phyloP scores from a whole-genome alignment of 2,797 vertebrate species.

The Gallirallus australis region DNA sequence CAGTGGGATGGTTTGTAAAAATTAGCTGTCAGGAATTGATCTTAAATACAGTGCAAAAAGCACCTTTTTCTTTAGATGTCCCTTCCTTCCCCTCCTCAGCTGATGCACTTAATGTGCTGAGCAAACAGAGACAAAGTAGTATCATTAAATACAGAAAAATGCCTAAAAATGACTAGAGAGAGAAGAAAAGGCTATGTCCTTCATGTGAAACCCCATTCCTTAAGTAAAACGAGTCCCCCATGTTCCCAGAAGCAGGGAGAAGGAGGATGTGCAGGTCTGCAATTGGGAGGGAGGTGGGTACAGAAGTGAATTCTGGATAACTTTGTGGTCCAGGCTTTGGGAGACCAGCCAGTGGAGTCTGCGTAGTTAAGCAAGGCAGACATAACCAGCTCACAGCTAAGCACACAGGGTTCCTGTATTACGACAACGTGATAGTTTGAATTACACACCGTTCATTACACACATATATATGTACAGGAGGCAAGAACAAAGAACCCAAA shows the following conservation, averaged over 20 bases:
- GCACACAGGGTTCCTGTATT: rapidly evolving
- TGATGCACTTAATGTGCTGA: neutral
- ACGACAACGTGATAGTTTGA: rapidly evolving
- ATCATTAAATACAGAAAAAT: neutral
- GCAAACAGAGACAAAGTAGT: neutral
- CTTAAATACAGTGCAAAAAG: neutral
- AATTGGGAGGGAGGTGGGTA: neutral
- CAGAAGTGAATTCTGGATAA: neutral
- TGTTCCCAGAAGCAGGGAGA: neutral
- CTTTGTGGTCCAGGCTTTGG: neutral
- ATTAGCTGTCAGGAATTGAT: neutral
- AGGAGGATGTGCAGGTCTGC: neutral
- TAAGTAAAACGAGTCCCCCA: neutral
- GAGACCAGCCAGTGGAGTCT: neutral
- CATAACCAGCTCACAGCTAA: neutral
- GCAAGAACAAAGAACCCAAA: neutral
- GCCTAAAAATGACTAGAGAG: neutral
- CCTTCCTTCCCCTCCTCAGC: neutral
- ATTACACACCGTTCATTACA: rapidly evolving
- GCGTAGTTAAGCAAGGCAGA: neutral
- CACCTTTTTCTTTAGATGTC: neutral
- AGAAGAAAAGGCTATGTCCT: neutral
- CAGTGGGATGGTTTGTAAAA: neutral
- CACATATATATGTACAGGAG: rapidly evolving
- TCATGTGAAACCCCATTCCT: neutral